Percentiles rank a stretch among this genome's conserved stretches.
phyloP scores from a whole-genome alignment of 2,113 vertebrate genomes.

The Meriones unguiculatus region DNA sequence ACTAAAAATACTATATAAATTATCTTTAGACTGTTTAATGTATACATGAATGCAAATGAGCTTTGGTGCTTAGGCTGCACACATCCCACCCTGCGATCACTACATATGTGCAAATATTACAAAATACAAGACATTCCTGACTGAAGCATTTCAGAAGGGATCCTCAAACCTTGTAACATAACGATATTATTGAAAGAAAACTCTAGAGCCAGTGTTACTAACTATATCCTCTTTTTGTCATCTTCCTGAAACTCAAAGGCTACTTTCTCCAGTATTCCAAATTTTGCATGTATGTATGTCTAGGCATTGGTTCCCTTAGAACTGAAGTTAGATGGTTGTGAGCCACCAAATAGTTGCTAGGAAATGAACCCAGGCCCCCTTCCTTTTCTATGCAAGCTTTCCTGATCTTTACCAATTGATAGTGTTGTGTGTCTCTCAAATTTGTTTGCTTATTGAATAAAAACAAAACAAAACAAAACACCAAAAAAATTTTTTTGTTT shows the following conservation, averaged over 20 bases:
- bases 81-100: neutral
- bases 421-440: slow-evolving; percentile 19
- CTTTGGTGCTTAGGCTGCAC: neutral
- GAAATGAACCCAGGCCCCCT: neutral
- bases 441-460: neutral
- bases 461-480: no score
- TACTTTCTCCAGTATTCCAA: neutral
- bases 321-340: neutral
- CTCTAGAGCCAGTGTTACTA: neutral
- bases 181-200: slow-evolving; percentile 44
- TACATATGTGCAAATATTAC: neutral
- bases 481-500: no score
- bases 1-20: neutral
- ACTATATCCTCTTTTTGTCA: neutral
- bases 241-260: neutral
- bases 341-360: neutral
- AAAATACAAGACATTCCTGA: neutral
- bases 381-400: neutral
- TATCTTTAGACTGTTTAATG: neutral
- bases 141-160: neutral
- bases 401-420: slow-evolving; percentile 16
- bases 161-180: neutral
- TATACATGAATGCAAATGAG: neutral
- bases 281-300: neutral
- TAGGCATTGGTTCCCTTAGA: neutral